phyloP scores from a whole-genome alignment of 1,140 invertebrate genomes.

The Lasioglossum albipes region DNA sequence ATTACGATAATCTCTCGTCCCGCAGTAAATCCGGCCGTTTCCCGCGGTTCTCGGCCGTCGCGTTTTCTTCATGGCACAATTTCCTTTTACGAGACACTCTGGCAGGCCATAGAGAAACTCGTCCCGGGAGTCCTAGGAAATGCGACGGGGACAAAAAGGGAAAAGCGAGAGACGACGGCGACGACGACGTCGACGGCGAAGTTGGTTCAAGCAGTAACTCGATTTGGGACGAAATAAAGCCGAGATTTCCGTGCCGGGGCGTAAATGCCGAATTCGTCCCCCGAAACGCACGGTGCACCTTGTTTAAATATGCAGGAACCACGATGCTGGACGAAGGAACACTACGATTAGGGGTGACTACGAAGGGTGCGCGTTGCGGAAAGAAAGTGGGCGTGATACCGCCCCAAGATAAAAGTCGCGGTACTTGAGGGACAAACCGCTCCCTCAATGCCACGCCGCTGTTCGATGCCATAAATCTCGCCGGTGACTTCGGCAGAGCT shows the following conservation, averaged over 20 bases:
- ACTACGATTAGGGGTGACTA: not conserved
- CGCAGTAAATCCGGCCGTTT: not conserved
- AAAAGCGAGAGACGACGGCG: not conserved
- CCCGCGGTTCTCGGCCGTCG: slow-evolving; percentile 15
- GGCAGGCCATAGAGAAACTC: slow-evolving; percentile 25
- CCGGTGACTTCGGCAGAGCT: slow-evolving; percentile 39
- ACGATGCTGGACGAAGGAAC: not conserved
- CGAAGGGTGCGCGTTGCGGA: not conserved
- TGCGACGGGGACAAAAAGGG: slow-evolving; percentile 21
- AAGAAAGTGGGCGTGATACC: slow-evolving; percentile 21
- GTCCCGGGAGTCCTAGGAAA: slow-evolving; percentile 5
- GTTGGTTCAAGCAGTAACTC: slow-evolving; percentile 39
- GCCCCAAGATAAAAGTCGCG: slow-evolving; percentile 38
- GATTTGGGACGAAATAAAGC: slow-evolving; percentile 47
- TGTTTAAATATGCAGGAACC: slow-evolving; percentile 36
- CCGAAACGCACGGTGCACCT: not conserved
- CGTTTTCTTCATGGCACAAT: slow-evolving; percentile 36
- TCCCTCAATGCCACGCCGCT: not conserved
- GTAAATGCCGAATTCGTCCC: slow-evolving; percentile 24
- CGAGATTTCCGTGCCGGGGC: slow-evolving; percentile 10
- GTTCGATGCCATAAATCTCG: slow-evolving; percentile 65
- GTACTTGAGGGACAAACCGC: slow-evolving; percentile 34
- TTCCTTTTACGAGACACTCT: slow-evolving; percentile 46
- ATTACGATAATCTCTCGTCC: slow-evolving; percentile 3
- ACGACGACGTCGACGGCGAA: not conserved